Conservation (phyloP, 92 coral and sea anemone species). For the Epizoanthus scotinus region DNA sequence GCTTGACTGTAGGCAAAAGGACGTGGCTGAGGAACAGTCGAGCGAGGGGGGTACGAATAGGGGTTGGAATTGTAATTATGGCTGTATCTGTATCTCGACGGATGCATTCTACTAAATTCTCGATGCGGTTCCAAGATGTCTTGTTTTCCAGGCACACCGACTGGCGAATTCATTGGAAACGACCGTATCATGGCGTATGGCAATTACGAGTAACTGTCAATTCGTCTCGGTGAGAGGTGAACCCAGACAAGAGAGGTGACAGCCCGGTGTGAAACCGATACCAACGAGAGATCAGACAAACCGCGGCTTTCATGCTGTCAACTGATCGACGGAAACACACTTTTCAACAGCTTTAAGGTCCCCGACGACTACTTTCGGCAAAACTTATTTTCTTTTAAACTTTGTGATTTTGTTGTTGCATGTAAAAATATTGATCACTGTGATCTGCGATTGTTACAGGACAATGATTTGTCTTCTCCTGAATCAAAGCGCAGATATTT, state of each 20-base stretch:
- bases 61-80: slow-evolving; percentile 13
- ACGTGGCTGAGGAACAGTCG: neutral
- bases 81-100: slow-evolving; percentile 34
- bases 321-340: slow-evolving; percentile 71
- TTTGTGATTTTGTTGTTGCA: slow-evolving; percentile 15
- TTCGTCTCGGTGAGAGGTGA: slow-evolving; percentile 47
- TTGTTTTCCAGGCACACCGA: slow-evolving; percentile 29
- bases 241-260: slow-evolving; percentile 39
- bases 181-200: slow-evolving; percentile 11
- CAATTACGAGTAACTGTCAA: slow-evolving; percentile 31
- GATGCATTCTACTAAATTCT: slow-evolving; percentile 37
- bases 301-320: slow-evolving; percentile 79
- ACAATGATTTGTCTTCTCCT: neutral
- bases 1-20: slow-evolving; percentile 33
- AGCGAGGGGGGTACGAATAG: slow-evolving; percentile 17
- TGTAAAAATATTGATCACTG: neutral
- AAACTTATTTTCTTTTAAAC: neutral
- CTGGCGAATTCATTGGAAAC: slow-evolving; percentile 37
- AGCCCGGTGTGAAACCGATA: slow-evolving; percentile 69
- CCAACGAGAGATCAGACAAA: slow-evolving; percentile 63
- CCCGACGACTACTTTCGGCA: slow-evolving; percentile 30
- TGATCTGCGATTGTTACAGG: neutral
- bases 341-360: slow-evolving; percentile 36
- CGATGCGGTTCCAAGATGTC: slow-evolving; percentile 46
- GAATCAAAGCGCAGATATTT: slow-evolving; percentile 5